Conservation (phyloP, 2,797 vertebrate species). For the Danio aesculapii region DNA sequence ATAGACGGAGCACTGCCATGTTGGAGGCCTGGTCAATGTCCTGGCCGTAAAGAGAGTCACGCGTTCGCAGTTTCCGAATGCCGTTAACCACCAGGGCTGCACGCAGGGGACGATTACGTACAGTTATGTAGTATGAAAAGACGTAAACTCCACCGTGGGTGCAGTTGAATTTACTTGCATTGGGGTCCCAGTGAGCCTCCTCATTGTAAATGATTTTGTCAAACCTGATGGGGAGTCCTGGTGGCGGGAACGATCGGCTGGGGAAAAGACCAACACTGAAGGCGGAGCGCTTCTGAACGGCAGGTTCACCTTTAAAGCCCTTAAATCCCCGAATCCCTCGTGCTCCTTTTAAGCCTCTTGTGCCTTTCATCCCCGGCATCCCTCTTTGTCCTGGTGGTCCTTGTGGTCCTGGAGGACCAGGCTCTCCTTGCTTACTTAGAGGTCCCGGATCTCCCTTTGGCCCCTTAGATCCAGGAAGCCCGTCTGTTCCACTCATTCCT, state of each 20-base stretch:
- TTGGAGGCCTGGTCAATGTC: slow-evolving; percentile 95
- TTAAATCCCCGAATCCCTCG: slow-evolving; percentile 84
- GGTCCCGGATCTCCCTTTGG: slow-evolving; percentile 80
- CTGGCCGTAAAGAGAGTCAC: slow-evolving; percentile 92
- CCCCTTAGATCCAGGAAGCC: slow-evolving; percentile 74
- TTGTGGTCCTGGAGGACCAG: slow-evolving; percentile 82
- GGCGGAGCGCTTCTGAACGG: slow-evolving; percentile 75
- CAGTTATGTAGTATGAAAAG: slow-evolving; percentile 92
- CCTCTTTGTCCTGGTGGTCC: slow-evolving; percentile 87
- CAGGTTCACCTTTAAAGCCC: slow-evolving; percentile 79
- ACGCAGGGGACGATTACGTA: slow-evolving; percentile 88
- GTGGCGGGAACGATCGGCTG: slow-evolving; percentile 89
- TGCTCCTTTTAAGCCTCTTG: slow-evolving; percentile 84
- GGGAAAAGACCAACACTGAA: slow-evolving; percentile 91
- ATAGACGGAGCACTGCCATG: slow-evolving; percentile 85
- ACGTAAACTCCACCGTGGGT: slow-evolving; percentile 87
- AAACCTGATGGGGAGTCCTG: slow-evolving; percentile 89
- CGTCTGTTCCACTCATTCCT: slow-evolving; percentile 80
- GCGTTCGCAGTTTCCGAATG: slow-evolving; percentile 83
- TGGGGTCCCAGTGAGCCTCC: slow-evolving; percentile 86
- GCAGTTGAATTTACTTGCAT: slow-evolving; percentile 88
- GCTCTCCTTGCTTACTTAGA: slow-evolving; percentile 81
- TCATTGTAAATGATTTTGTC: slow-evolving; percentile 91
- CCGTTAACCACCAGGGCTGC: slow-evolving; percentile 88
- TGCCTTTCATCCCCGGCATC: slow-evolving; percentile 81